These are phyloP conservation scores for Pentalonia nigronervosa DNA, from an alignment of 1,140 invertebrate genomes.

Conservation along the genomic window DNA sequence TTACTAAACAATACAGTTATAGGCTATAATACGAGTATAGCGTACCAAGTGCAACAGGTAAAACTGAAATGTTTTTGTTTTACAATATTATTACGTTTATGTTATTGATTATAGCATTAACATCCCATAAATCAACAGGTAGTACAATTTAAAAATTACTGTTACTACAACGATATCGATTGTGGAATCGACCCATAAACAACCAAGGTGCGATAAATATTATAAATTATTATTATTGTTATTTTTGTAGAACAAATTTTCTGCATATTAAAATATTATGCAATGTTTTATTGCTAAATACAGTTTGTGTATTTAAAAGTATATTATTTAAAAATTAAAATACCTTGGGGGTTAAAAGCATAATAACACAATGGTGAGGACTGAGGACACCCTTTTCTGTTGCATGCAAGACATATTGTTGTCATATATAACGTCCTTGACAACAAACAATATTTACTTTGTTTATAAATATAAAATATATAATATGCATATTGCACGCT, in stretches of 20 bases:
- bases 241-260: neutral
- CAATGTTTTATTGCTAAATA: neutral
- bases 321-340: neutral
- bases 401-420: neutral
- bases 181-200: neutral
- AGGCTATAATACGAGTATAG: too few species aligned
- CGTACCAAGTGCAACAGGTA: neutral
- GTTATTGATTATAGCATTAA: neutral
- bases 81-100: neutral
- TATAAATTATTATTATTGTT: neutral
- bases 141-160: neutral
- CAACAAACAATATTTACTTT: neutral
- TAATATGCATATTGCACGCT: neutral
- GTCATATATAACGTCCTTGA: neutral
- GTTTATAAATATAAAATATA: neutral
- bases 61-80: neutral
- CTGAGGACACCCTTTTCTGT: neutral
- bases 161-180: neutral
- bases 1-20: neutral
- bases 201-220: neutral
- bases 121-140: neutral
- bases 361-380: neutral
- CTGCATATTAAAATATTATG: neutral
- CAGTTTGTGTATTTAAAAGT: neutral
- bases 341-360: neutral